Evolutionary conservation across 1,140 invertebrate genomes (phyloP).

Genomic region (Wiebesia pumilae): DNA sequence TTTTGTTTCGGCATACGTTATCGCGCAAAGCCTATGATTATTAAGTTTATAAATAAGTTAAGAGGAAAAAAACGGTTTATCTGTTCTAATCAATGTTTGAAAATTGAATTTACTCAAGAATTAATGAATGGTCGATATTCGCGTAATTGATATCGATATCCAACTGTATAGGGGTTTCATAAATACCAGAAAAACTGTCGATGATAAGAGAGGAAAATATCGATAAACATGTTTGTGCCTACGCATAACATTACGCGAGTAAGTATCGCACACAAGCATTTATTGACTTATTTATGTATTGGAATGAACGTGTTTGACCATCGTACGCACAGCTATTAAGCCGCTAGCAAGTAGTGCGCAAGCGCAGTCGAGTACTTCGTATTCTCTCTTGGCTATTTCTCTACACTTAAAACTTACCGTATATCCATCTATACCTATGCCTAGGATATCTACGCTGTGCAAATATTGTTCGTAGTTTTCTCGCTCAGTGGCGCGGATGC

Average conservation of each 20-base stretch:
- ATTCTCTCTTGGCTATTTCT: conserved; percentile 8
- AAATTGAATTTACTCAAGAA: not conserved
- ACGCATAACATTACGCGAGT: too few species aligned
- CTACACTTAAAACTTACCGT: not conserved
- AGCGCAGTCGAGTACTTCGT: conserved; percentile 11
- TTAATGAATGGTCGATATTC: not conserved
- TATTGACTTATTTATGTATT: too few species aligned
- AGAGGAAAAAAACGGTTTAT: not conserved
- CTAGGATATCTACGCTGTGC: too few species aligned
- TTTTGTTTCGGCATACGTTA: not conserved
- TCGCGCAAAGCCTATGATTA: not conserved
- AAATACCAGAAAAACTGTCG: too few species aligned
- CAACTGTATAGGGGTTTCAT: too few species aligned
- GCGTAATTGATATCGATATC: too few species aligned
- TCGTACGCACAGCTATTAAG: too few species aligned
- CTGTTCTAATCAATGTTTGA: not conserved
- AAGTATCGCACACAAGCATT: not conserved
- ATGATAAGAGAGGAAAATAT: too few species aligned
- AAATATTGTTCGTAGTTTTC: not conserved
- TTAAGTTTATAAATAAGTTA: not conserved
- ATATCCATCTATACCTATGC: not conserved
- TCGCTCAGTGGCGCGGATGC: conserved; percentile 5
- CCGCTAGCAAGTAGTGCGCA: not conserved
- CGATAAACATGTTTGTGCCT: too few species aligned
- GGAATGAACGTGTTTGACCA: too few species aligned